Conservation (phyloP, 2,888 invertebrate genomes). For the Limnephilus auricula region DNA sequence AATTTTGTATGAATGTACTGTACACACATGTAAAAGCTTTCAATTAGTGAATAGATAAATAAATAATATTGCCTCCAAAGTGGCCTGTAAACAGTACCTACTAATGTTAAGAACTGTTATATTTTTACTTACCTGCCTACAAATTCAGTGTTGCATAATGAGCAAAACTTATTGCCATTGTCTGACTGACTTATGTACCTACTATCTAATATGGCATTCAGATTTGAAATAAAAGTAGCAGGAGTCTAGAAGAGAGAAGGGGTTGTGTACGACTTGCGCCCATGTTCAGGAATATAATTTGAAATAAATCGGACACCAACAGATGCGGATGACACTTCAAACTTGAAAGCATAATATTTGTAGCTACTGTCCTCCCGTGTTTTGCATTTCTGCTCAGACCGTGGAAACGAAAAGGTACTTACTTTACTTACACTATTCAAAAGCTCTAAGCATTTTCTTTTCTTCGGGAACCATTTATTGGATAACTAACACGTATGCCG, state of each 20-base stretch:
- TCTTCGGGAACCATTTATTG: too few species aligned
- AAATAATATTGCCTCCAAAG: too few species aligned
- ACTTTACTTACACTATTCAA: background rate
- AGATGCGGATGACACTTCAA: constrained; percentile 33
- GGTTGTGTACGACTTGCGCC: background rate
- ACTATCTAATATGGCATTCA: background rate
- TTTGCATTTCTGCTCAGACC: background rate
- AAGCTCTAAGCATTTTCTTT: too few species aligned
- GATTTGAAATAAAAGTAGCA: background rate
- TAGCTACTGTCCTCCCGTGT: background rate
- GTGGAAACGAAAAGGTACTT: background rate
- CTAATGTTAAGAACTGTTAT: too few species aligned
- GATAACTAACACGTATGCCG: too few species aligned
- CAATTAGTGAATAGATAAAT: too few species aligned
- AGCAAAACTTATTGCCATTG: background rate
- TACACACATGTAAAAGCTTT: too few species aligned
- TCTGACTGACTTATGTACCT: background rate
- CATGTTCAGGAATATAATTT: background rate
- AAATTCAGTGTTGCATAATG: background rate
- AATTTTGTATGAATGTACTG: too few species aligned
- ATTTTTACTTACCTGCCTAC: background rate
- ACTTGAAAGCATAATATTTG: background rate
- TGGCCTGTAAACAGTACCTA: too few species aligned
- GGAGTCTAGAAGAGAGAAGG: background rate
- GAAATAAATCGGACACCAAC: background rate